phyloP scores from a whole-genome alignment of 2,113 vertebrate genomes.

The Aramus guarauna region DNA sequence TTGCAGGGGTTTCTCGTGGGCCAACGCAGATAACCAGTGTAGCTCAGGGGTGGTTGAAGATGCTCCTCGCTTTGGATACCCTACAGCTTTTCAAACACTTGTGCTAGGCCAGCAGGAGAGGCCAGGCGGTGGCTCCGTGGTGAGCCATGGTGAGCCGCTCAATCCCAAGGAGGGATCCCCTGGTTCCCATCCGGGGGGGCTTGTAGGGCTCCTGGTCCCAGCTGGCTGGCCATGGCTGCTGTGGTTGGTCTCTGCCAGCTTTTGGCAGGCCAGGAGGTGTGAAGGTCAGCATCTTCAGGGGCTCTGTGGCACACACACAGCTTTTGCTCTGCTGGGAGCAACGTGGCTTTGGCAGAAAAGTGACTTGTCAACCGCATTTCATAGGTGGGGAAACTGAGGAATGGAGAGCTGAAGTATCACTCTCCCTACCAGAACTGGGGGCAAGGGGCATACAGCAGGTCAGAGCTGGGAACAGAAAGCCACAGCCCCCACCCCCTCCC shows the following conservation, averaged over 20 bases:
- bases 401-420: rapidly evolving
- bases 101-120: not conserved
- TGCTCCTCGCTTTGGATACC: not conserved
- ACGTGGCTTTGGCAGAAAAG: not conserved
- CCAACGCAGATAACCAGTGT: rapidly evolving
- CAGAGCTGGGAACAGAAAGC: rapidly evolving
- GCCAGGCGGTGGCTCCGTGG: rapidly evolving
- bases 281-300: not conserved
- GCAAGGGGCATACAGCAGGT: rapidly evolving
- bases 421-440: rapidly evolving
- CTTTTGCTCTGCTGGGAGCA: not conserved
- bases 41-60: not conserved
- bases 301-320: rapidly evolving
- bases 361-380: rapidly evolving
- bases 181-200: not conserved
- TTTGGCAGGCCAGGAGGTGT: not conserved
- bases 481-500: not conserved
- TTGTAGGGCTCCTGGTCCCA: not conserved
- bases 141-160: rapidly evolving
- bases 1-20: rapidly evolving
- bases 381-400: not conserved
- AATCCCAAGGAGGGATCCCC: too few relatives aligned
- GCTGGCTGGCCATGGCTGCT: not conserved
- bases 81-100: not conserved
- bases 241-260: not conserved